Percentiles rank a stretch among this genome's conserved stretches.
Evolutionary conservation across 2,888 invertebrate genomes (phyloP).

Genomic region (Patella caerulea): DNA sequence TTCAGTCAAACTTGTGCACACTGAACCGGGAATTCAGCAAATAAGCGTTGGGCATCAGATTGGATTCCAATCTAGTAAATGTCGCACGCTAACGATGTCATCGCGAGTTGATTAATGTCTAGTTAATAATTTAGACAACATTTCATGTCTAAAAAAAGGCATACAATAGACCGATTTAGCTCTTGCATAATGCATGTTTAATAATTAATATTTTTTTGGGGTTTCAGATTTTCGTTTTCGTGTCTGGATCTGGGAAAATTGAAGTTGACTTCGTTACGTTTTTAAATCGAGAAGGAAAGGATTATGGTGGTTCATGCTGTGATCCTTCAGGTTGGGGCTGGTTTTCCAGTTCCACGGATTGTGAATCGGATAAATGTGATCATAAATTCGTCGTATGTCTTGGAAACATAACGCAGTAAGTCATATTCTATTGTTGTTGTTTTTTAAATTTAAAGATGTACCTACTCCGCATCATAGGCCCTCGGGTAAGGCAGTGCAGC

Average conservation of each 20-base stretch:
- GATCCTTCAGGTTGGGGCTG: conserved; percentile 35
- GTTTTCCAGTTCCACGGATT: conserved; percentile 14
- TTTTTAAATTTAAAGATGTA: too few relatives aligned
- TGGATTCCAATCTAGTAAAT: too few relatives aligned
- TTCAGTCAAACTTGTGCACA: too few relatives aligned
- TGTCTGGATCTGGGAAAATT: conserved; percentile 33
- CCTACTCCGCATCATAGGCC: too few relatives aligned
- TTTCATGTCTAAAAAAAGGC: too few relatives aligned
- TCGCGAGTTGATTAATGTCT: too few relatives aligned
- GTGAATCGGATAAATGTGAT: conserved; percentile 42
- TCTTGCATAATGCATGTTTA: not conserved
- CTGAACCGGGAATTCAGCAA: too few relatives aligned
- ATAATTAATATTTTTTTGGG: not conserved
- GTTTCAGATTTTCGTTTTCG: conserved; percentile 24
- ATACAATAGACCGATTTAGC: too few relatives aligned
- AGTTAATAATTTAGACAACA: too few relatives aligned
- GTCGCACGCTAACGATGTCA: too few relatives aligned
- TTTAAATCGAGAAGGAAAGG: conserved; percentile 44
- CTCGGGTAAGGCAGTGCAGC: too few relatives aligned
- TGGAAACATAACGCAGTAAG: conserved; percentile 52
- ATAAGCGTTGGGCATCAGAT: too few relatives aligned
- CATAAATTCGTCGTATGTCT: conserved; percentile 51
- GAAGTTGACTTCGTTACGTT: conserved; percentile 46
- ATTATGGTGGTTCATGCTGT: conserved; percentile 50
- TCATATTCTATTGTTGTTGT: not conserved